A percentile compares a stretch with the other conserved stretches of the same genome.
phyloP scores from a whole-genome alignment of 2,113 vertebrate genomes.

The Hippocampus comes region DNA sequence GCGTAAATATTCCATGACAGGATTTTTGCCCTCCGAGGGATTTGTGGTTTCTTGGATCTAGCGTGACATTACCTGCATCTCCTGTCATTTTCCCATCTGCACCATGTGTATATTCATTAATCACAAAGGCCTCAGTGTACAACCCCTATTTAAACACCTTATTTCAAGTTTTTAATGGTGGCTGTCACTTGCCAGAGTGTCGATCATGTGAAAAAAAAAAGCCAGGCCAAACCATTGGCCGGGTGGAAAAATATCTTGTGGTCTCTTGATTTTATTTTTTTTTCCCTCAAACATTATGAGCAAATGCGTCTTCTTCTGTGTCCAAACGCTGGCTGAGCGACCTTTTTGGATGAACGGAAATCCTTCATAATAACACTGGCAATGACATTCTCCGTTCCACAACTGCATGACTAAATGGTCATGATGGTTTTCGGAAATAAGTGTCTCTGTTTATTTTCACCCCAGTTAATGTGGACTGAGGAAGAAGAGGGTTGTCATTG shows the following conservation, averaged over 20 bases:
- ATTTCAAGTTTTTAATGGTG: slow-evolving; percentile 68
- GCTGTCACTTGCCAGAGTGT: slow-evolving; percentile 58
- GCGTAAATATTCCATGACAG: slow-evolving; percentile 50
- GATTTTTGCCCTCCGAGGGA: slow-evolving; percentile 52
- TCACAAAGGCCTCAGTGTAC: slow-evolving; percentile 66
- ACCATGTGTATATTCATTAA: slow-evolving; percentile 52
- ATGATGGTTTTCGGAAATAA: slow-evolving; percentile 18
- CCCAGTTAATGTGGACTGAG: slow-evolving; percentile 14
- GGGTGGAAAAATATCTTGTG: slow-evolving; percentile 26
- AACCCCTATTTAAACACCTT: slow-evolving; percentile 61
- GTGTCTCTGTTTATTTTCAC: slow-evolving; percentile 27
- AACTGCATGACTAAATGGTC: slow-evolving; percentile 20
- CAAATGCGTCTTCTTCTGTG: slow-evolving; percentile 31
- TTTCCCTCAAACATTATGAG: slow-evolving; percentile 24
- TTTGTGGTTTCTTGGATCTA: slow-evolving; percentile 59
- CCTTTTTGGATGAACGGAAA: slow-evolving; percentile 15
- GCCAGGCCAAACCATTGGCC: slow-evolving; percentile 43
- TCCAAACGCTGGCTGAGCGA: slow-evolving; percentile 35
- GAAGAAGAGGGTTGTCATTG: neutral
- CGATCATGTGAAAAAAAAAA: slow-evolving; percentile 49
- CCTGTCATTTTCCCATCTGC: slow-evolving; percentile 58
- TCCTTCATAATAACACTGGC: slow-evolving; percentile 27
- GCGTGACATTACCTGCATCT: slow-evolving; percentile 58
- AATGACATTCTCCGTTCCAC: slow-evolving; percentile 27
- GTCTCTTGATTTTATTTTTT: slow-evolving; percentile 37